Evolutionary conservation across 1,140 invertebrate genomes (phyloP), one percentile per base, ranked within the genome.

Genomic region (Tetragonula clypearis): DNA sequence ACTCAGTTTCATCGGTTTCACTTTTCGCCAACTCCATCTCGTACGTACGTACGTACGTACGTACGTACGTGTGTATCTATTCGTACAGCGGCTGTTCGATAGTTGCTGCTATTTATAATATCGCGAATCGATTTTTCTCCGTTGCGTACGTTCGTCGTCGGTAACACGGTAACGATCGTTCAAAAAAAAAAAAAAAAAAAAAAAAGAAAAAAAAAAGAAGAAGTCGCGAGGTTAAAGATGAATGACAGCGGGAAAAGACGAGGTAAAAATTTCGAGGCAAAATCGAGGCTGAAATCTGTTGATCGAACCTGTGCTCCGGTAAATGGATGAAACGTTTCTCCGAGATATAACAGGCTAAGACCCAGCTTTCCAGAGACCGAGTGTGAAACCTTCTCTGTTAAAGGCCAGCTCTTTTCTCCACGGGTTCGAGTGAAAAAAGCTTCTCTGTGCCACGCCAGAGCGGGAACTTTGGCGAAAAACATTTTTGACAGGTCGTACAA

Each of bases 241-340:
- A 23, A 17, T 49, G 41, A 49, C 41, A 49, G 41, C 41, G 41
- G 41, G 6, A 49, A 8, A 8, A 8, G 41, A 49, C 55, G 71
- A 68, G 49, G 65, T 49, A 49, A 49, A 49, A 49, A 49, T 49
- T 12, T 79, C 41, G n/a, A 5, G 76, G 76, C 19, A 53, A 53
- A 78, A 53, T 73, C n/a, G 56, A 60, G 68, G 68, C 55, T 49
- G 71, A 82, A 82, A 75, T 56, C 75, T 19, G 58, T 49, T 8
- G 41, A 49, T 49, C 56, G 58, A 35, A 21, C n/a, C 72, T 72
- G 71, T 75, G 71, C 55, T 49, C 71, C n/a, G 80, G 80, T 75
- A 82, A 82, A 82, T 82, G 58, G 58, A 60, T 82, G 55, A 82
- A 82, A 82, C 49, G 56, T 55, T 75, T 19, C 26, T 26, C 80